Evolutionary conservation across 2,797 vertebrate species (phyloP).

Genomic region (Coreius guichenoti): DNA sequence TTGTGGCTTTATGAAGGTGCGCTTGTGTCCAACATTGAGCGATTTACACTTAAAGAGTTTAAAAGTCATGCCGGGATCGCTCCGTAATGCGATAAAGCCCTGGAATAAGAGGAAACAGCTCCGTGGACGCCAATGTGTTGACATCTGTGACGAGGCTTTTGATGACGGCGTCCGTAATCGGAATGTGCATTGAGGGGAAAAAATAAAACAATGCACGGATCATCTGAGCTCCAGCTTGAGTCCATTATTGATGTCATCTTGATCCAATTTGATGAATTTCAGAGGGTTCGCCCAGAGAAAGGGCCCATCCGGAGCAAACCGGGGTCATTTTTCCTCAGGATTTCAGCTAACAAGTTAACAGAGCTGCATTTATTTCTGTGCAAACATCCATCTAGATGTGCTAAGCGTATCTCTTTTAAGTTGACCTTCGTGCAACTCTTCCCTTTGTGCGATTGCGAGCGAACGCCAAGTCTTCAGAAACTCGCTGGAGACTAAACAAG

Average conservation of each 20-base stretch:
- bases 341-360: conserved; percentile 44
- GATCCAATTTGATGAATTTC: conserved; percentile 67
- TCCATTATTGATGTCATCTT: conserved; percentile 67
- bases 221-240: conserved; percentile 63
- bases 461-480: conserved; percentile 54
- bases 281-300: conserved; percentile 64
- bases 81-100: conserved; percentile 61
- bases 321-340: conserved; percentile 59
- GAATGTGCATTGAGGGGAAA: conserved; percentile 56
- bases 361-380: conserved; percentile 24
- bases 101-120: conserved; percentile 63
- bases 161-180: conserved; percentile 61
- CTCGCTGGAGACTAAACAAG: conserved; percentile 61
- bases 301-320: conserved; percentile 63
- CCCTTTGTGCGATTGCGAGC: conserved; percentile 43
- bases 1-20: neutral
- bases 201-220: conserved; percentile 64
- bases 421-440: conserved; percentile 54
- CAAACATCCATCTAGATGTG: conserved; percentile 42
- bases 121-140: conserved; percentile 60
- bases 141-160: conserved; percentile 66
- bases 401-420: conserved; percentile 55
- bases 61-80: conserved; percentile 47
- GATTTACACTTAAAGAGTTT: conserved; percentile 27
- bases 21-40: neutral